Base-by-base conservation (phyloP, 2,797 vertebrate species). In the Pangasius djambal region DNA sequence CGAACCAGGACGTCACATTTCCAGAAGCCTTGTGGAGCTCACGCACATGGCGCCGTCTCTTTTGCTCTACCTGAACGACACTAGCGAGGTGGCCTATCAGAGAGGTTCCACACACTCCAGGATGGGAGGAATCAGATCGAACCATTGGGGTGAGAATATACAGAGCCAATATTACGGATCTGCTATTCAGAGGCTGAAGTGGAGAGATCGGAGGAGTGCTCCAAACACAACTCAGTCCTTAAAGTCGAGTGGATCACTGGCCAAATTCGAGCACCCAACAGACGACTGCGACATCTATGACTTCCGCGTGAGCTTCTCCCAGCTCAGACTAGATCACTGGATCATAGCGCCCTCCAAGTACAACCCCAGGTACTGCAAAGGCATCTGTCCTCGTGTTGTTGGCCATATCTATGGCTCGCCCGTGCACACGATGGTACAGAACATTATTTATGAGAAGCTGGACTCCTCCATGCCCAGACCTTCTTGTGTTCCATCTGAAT, bases 341-440 rank as follows among this genome's bases (percentile, higher is more conserved):
- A 99, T 99, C 28, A 97, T 99, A 70, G 98, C 97, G 0, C 99
- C 98, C 0, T 96, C 96, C 37, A 93, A 97, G 55, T 99, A 99
- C 94, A 99, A 97, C 94, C 98, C 98, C 0, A 97, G 97, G 88
- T 99, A 97, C 93, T 99, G 99, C 94, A 96, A 97, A 88, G 98
- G 99, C 0, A 94, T 96, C 88, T 99, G 99, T 89, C 98, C 98
- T 0, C 94, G 97, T 82, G 95, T 94, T 0, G 91, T 97, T 0
- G 95, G 98, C 86, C 98, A 97, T 55, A 96, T 98, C 74, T 99
- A 99, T 0, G 97, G 98, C 31, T 99, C 99, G 0, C 97, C 98
- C 0, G 94, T 98, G 0, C 99, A 99, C 93, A 97, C 98, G 2
- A 95, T 99, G 96, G 97, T 99, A 65, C 98, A 99, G 94, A 99